Conservation (phyloP, 2,113 vertebrate species). For the Strix aluco region DNA sequence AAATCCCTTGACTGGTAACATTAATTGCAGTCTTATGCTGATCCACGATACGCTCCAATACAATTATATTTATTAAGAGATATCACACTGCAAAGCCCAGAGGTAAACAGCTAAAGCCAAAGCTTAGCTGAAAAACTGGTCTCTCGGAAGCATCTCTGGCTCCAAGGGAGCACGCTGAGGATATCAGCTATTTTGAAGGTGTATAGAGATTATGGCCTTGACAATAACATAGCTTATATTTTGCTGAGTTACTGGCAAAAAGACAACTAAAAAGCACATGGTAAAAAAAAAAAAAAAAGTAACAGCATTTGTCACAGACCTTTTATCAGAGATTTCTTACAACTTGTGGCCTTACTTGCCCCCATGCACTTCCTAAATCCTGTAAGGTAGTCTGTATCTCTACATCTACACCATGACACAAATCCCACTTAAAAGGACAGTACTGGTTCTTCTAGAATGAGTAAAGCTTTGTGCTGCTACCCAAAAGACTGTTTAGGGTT, state of each 20-base stretch:
- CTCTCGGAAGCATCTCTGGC: neutral
- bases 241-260: neutral
- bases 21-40: neutral
- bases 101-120: neutral
- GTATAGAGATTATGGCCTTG: neutral
- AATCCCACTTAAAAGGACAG: neutral
- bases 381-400: neutral
- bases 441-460: neutral
- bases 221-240: neutral
- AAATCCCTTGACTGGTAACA: neutral
- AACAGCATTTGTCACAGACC: neutral
- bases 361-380: neutral
- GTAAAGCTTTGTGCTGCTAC: neutral
- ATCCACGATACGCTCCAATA: neutral
- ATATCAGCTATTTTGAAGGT: neutral
- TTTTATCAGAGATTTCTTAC: neutral
- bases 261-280: neutral
- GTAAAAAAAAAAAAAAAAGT: neutral
- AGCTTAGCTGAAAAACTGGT: neutral
- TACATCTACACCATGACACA: neutral
- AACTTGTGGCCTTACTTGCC: neutral
- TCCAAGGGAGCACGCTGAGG: neutral
- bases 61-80: neutral
- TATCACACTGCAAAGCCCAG: neutral
- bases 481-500: fast-evolving